Percentiles rank a stretch among this genome's conserved stretches.
Evolutionary conservation across 2,888 invertebrate species (phyloP).

Genomic region (Serrognathus titanus): DNA sequence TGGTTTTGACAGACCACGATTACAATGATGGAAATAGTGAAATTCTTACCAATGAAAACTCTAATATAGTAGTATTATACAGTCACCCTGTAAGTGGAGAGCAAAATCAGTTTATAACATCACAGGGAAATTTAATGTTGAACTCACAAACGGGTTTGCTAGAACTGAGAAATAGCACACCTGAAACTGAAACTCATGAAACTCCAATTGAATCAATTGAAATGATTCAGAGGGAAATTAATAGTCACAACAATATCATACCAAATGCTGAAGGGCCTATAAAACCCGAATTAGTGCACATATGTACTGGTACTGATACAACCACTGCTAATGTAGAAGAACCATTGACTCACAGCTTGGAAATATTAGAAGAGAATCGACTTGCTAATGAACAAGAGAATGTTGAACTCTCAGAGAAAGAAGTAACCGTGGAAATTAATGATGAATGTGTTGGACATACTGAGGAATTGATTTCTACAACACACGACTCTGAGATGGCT

Average conservation of each 20-base stretch:
- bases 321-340: background rate
- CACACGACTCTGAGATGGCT: no score
- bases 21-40: conserved; percentile 55
- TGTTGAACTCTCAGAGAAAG: background rate
- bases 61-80: conserved; percentile 63
- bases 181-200: conserved; percentile 32
- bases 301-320: background rate
- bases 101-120: conserved; percentile 54
- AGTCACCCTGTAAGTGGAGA: conserved; percentile 58
- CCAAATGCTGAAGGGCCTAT: background rate
- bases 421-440: background rate
- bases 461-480: no score
- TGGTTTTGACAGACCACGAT: conserved; percentile 61
- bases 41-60: conserved; percentile 51
- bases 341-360: conserved; percentile 6
- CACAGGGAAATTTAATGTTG: conserved; percentile 48
- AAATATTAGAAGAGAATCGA: conserved; percentile 4
- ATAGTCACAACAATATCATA: conserved; percentile 29
- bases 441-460: background rate
- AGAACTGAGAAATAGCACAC: conserved; percentile 38
- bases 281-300: background rate
- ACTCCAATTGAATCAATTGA: conserved; percentile 46
- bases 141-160: conserved; percentile 46
- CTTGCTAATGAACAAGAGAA: background rate
- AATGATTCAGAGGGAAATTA: conserved; percentile 47